Evolutionary conservation across 2,888 invertebrate species (phyloP), one percentile per base, ranked within the genome.

Genomic region (Chromoteleia sp.): DNA sequence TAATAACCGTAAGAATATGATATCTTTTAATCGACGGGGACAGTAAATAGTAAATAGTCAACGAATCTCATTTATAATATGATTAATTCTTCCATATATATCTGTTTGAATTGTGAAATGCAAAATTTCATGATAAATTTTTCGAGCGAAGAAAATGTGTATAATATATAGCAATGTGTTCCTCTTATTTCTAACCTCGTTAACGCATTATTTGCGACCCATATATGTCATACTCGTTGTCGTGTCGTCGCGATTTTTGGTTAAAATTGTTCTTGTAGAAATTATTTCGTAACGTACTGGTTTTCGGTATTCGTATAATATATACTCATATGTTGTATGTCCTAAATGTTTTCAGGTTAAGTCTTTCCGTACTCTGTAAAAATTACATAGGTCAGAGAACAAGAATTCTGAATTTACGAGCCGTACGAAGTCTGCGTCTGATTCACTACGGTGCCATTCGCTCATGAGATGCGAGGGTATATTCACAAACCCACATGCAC

Each of bases 321-420:
- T 52, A 67, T 52, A 58, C 39, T 58, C 52, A 25, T 48, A 25
- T 25, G 48, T 14, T 45, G 43, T 61, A 61, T 78, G 56, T 43
- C 56, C 65, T 50, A 63, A 73, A 56, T 43, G 54, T 81, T 76
- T 71, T 54, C 67, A 71, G 71, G 71, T 76, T 39, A 81, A 76
- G 71, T 63, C 54, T 70, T 58, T 70, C 43, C 41, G 70, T 65
- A 25, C 30, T 71, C 54, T 61, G 73, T 71, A 81, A 81, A 81
- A 75, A 71, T 75, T 75, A 65, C 71, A 71, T 63, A 67, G 67
- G 52, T 71, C 71, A 65, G 71, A 61, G 71, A 59, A 81, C 71
- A 81, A 81, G 76, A 76, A 75, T 71, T 81, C 75, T 50, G 67
- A 54, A 76, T 81, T 59, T 78, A 78, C 78, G 50, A 78, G 71